Conservation (phyloP, 2,888 invertebrate species). For the Clitarchus hookeri region DNA sequence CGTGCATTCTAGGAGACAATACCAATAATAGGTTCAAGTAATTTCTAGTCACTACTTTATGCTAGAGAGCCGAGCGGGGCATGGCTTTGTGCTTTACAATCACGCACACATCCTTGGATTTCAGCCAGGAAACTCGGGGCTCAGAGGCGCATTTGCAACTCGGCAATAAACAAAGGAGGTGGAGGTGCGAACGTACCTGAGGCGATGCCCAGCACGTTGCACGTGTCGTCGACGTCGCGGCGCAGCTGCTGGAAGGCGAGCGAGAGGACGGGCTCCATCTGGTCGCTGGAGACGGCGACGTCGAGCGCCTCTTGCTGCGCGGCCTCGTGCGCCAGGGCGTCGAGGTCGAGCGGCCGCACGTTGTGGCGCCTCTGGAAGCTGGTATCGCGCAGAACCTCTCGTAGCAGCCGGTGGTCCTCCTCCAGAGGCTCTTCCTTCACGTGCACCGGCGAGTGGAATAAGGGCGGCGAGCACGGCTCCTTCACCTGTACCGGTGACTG, state of each 20-base stretch:
- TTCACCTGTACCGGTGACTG: slow-evolving; percentile 53
- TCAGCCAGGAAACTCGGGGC: background rate
- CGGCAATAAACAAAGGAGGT: background rate
- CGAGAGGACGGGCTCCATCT: slow-evolving; percentile 81
- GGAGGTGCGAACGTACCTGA: slow-evolving; percentile 69
- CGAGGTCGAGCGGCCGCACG: slow-evolving; percentile 75
- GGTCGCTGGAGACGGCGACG: slow-evolving; percentile 59
- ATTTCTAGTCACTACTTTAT: too few relatives aligned
- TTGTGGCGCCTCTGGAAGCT: slow-evolving; percentile 85
- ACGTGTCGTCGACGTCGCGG: slow-evolving; percentile 83
- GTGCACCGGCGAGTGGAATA: slow-evolving; percentile 55
- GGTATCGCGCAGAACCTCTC: slow-evolving; percentile 82
- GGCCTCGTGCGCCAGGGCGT: slow-evolving; percentile 52
- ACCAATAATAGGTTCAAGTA: too few relatives aligned
- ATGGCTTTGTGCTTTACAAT: background rate
- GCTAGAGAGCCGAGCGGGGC: too few relatives aligned
- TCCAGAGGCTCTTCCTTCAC: slow-evolving; percentile 58
- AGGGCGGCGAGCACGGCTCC: slow-evolving; percentile 59
- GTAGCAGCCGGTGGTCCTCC: slow-evolving; percentile 70
- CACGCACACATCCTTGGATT: background rate
- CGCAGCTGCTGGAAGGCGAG: slow-evolving; percentile 86
- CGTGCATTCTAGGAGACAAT: too few relatives aligned
- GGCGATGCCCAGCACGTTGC: slow-evolving; percentile 83
- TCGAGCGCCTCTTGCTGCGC: slow-evolving; percentile 60
- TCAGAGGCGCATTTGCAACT: background rate